Conservation (phyloP, 2,797 vertebrate species). For the Pangasius sanitwongsei region DNA sequence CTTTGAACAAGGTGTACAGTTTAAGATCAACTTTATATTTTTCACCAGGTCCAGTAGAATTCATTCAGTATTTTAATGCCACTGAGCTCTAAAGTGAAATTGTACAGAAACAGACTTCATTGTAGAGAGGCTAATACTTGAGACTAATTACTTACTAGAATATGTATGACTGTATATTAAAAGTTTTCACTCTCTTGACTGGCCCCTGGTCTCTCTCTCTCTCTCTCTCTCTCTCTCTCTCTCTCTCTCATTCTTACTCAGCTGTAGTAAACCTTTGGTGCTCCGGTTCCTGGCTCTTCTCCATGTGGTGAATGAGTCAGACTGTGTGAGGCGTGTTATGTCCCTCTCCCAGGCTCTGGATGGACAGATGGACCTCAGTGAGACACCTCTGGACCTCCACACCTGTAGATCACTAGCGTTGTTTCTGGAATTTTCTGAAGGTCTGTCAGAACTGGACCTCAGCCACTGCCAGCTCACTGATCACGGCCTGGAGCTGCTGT, state of each 20-base stretch:
- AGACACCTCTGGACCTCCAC: slow-evolving; percentile 55
- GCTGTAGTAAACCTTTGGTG: slow-evolving; percentile 15
- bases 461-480: slow-evolving; percentile 67
- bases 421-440: slow-evolving; percentile 64
- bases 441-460: slow-evolving; percentile 65
- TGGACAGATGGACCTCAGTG: slow-evolving; percentile 66
- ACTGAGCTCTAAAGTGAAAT: neutral
- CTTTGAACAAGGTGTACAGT: neutral
- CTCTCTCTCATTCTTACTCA: neutral
- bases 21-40: neutral
- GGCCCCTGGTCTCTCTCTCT: neutral
- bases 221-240: neutral
- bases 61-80: neutral
- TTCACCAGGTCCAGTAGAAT: neutral
- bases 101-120: neutral
- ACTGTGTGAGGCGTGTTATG: slow-evolving; percentile 27
- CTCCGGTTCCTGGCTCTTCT: slow-evolving; percentile 55
- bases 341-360: slow-evolving; percentile 58
- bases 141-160: neutral
- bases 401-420: slow-evolving; percentile 55
- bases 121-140: neutral
- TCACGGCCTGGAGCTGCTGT: slow-evolving; percentile 55
- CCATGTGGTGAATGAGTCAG: slow-evolving; percentile 19
- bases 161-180: neutral
- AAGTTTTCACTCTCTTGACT: neutral